phyloP scores from a whole-genome alignment of 2,797 vertebrate genomes.

The Australoheros facetus region DNA sequence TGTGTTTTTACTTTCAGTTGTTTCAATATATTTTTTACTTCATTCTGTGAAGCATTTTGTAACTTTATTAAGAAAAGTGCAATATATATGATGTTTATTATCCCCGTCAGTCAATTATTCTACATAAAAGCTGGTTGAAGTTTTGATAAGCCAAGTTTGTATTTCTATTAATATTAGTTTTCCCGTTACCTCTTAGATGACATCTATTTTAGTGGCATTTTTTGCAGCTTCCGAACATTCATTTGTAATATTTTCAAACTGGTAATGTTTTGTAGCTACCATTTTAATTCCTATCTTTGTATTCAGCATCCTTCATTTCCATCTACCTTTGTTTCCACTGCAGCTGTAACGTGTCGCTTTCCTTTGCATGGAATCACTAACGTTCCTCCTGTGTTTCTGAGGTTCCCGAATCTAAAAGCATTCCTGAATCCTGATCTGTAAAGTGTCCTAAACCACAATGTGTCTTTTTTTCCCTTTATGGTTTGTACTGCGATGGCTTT shows the following conservation, averaged over 20 bases:
- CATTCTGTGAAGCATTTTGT: not conserved
- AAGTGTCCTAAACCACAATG: too few species aligned
- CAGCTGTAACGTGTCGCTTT: too few species aligned
- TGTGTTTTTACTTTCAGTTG: not conserved
- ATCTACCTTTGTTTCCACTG: too few species aligned
- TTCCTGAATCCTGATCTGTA: too few species aligned
- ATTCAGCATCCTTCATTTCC: not conserved
- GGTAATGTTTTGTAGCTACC: not conserved
- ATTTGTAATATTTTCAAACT: not conserved
- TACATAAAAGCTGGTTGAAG: too few species aligned
- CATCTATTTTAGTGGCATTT: not conserved
- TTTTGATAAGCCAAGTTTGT: too few species aligned
- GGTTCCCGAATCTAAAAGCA: too few species aligned
- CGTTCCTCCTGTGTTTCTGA: too few species aligned
- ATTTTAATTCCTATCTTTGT: not conserved
- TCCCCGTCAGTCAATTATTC: fast-evolving
- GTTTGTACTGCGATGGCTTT: too few species aligned
- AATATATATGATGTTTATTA: fast-evolving
- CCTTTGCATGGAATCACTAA: too few species aligned
- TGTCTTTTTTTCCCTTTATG: too few species aligned
- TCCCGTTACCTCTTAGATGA: not conserved
- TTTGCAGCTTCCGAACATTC: not conserved
- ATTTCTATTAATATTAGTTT: not conserved
- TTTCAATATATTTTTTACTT: not conserved
- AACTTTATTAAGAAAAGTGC: not conserved